Conservation (phyloP, 2,888 invertebrate genomes). For the Calephelis perditalis region DNA sequence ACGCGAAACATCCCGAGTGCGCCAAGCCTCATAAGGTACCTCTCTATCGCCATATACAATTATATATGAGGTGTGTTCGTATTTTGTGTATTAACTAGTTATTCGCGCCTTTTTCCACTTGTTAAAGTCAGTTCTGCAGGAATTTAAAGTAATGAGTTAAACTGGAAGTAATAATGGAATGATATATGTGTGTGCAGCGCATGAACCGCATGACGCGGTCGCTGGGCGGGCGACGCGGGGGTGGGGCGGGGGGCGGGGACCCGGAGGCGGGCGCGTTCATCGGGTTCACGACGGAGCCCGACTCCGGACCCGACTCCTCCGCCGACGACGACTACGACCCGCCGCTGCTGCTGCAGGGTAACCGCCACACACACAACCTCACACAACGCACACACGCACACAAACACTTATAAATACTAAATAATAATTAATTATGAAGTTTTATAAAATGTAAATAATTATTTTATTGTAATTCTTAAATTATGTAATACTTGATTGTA, state of each 20-base stretch:
- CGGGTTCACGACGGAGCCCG: conserved; percentile 86
- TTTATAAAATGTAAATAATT: too few relatives aligned
- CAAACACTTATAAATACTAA: background rate
- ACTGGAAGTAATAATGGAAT: background rate
- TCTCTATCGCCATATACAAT: background rate
- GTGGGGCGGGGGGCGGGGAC: conserved; percentile 67
- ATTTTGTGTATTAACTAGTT: too few relatives aligned
- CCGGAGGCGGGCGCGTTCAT: conserved; percentile 92
- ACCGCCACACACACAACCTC: background rate
- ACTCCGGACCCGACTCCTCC: conserved; percentile 77
- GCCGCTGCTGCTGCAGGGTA: conserved; percentile 67
- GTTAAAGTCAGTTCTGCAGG: too few relatives aligned
- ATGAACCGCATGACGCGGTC: conserved; percentile 84
- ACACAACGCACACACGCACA: background rate
- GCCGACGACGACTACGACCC: conserved; percentile 63
- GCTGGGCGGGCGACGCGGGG: conserved; percentile 66
- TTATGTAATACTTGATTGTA: too few relatives aligned
- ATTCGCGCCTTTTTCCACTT: too few relatives aligned
- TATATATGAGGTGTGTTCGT: too few relatives aligned
- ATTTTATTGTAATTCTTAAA: too few relatives aligned
- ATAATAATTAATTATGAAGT: too few relatives aligned
- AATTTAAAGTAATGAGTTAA: too few relatives aligned
- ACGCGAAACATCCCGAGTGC: conserved; percentile 94
- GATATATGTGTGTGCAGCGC: conserved; percentile 61
- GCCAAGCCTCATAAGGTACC: conserved; percentile 82